phyloP scores from a whole-genome alignment of 1,140 invertebrate species.

The Solen grandis region DNA sequence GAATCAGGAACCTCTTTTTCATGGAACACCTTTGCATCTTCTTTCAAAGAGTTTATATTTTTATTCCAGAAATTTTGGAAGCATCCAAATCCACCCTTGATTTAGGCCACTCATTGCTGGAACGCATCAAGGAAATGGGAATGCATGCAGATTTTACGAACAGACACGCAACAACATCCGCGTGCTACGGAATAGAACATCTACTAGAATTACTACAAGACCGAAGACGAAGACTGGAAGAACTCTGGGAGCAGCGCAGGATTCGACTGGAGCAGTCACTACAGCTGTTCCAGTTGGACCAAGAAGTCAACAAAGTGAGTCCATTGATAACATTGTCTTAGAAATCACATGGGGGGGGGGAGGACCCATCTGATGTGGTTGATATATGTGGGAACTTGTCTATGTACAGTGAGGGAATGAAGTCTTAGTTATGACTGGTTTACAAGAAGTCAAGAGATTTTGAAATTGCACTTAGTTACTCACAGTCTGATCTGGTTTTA shows the following conservation, averaged over 20 bases:
- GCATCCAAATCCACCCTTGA: constrained; percentile 89
- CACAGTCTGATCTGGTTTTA: no score
- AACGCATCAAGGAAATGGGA: constrained; percentile 82
- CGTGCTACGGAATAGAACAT: constrained; percentile 82
- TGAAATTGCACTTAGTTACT: no score
- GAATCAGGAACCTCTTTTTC: no score
- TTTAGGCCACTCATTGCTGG: constrained; percentile 89
- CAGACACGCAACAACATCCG: constrained; percentile 81
- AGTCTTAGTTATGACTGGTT: no score
- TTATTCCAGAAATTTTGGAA: constrained; percentile 85
- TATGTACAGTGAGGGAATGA: no score
- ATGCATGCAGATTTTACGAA: constrained; percentile 80
- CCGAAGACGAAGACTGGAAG: constrained; percentile 87
- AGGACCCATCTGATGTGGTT: no score
- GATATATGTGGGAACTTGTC: no score
- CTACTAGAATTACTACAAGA: constrained; percentile 87
- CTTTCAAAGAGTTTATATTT: not conserved
- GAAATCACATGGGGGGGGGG: no score
- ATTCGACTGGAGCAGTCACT: constrained; percentile 88
- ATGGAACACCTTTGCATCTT: no score
- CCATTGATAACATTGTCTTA: no score
- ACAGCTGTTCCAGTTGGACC: constrained; percentile 87
- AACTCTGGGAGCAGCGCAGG: constrained; percentile 85
- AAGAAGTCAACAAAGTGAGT: constrained; percentile 86
- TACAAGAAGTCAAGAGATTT: not conserved